Evolutionary conservation across 2,888 invertebrate species (phyloP).

Genomic region (Drosophila recens): DNA sequence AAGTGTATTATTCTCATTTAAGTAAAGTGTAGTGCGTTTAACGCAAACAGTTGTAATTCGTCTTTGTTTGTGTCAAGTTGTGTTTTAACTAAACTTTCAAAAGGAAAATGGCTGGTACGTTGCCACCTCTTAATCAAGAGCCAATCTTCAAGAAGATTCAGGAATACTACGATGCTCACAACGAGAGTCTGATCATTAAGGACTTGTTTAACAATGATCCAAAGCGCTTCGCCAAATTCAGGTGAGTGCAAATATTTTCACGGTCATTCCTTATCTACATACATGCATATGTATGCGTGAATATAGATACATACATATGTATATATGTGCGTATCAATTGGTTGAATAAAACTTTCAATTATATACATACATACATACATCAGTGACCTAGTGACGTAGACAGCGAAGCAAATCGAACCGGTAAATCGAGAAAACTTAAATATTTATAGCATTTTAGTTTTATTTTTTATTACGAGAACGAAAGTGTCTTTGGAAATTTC

Average conservation of each 20-base stretch:
- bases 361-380: neutral
- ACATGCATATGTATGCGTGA: neutral
- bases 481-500: neutral
- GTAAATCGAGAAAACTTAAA: conserved; percentile 16
- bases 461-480: neutral
- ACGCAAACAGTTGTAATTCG: conserved; percentile 52
- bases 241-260: conserved; percentile 87
- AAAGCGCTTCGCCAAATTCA: conserved; percentile 94
- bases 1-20: conserved; percentile 32
- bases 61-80: conserved; percentile 59
- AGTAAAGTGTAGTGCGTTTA: conserved; percentile 63
- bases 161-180: conserved; percentile 90
- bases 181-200: conserved; percentile 91
- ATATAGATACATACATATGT: conserved; percentile 1
- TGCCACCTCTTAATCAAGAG: conserved; percentile 88
- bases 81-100: conserved; percentile 48
- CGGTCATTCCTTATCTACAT: conserved; percentile 12
- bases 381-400: neutral
- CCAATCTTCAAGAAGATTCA: conserved; percentile 91
- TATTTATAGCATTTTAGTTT: conserved; percentile 10
- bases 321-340: neutral
- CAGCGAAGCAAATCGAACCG: conserved; percentile 11
- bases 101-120: conserved; percentile 80
- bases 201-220: conserved; percentile 93
- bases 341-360: conserved; percentile 9